Conservation (phyloP, 2,797 vertebrate genomes). For the Catharus ustulatus region DNA sequence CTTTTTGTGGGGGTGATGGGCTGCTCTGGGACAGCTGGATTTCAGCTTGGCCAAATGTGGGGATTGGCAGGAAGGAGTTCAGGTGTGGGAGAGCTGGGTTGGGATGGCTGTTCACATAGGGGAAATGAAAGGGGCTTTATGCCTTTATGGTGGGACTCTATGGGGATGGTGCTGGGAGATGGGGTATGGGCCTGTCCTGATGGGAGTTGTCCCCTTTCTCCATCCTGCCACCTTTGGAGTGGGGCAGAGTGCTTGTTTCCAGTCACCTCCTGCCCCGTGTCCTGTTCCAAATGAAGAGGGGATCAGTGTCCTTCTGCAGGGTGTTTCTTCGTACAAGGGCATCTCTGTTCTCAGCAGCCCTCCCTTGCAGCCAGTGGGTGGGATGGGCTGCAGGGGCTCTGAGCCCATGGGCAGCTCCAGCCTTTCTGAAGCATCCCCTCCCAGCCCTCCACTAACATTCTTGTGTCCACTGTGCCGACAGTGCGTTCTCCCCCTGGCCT, state of each 20-base stretch:
- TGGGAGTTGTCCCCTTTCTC: neutral
- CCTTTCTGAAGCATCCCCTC: neutral
- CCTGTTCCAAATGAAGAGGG: neutral
- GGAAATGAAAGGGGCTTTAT: neutral
- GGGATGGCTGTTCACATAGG: neutral
- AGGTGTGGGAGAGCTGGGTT: neutral
- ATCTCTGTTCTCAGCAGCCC: neutral
- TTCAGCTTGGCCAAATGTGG: neutral
- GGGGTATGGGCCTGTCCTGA: neutral
- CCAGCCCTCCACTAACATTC: neutral
- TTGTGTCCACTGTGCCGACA: conserved; percentile 32
- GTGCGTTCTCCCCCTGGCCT: conserved; percentile 95
- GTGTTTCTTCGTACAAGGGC: neutral
- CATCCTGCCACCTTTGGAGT: neutral
- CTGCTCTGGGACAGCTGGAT: neutral
- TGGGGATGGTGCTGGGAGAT: neutral
- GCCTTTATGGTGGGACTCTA: neutral
- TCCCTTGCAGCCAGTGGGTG: neutral
- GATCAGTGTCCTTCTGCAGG: neutral
- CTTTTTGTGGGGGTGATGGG: neutral
- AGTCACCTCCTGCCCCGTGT: rapidly evolving
- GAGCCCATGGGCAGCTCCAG: neutral
- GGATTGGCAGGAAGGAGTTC: neutral
- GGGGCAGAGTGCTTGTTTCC: neutral
- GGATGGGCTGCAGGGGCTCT: neutral